phyloP scores from a whole-genome alignment of 2,888 invertebrate species.

The Cerastis leucographa region DNA sequence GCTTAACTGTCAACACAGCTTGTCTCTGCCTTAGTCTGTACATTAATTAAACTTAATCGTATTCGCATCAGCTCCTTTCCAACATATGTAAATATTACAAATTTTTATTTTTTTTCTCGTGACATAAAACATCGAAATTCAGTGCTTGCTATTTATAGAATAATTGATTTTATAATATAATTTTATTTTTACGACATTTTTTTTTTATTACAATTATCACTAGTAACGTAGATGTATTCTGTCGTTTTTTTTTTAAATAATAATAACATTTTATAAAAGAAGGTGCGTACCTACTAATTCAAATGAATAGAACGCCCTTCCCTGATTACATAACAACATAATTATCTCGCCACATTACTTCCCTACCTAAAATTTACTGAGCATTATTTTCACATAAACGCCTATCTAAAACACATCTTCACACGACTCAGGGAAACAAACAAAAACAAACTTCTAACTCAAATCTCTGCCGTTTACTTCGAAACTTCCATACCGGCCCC shows the following conservation, averaged over 20 bases:
- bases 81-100: slow-evolving; percentile 87
- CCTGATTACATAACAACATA: slow-evolving; percentile 19
- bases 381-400: slow-evolving; percentile 60
- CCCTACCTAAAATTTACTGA: slow-evolving; percentile 57
- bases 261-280: background rate
- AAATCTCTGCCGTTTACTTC: slow-evolving; percentile 42
- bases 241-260: slow-evolving; percentile 25
- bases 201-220: slow-evolving; percentile 65
- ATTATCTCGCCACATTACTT: slow-evolving; percentile 16
- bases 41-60: slow-evolving; percentile 65
- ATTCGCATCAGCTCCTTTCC: slow-evolving; percentile 73
- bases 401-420: slow-evolving; percentile 53
- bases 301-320: slow-evolving; percentile 21
- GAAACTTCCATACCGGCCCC: slow-evolving; percentile 32
- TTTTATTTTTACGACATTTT: slow-evolving; percentile 58
- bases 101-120: slow-evolving; percentile 80
- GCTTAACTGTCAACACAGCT: slow-evolving; percentile 61
- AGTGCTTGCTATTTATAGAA: slow-evolving; percentile 87
- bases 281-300: background rate
- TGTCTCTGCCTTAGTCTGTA: slow-evolving; percentile 59
- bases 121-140: slow-evolving; percentile 89
- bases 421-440: slow-evolving; percentile 30
- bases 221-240: slow-evolving; percentile 40
- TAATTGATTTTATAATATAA: slow-evolving; percentile 76
- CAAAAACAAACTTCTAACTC: slow-evolving; percentile 48